phyloP scores from a whole-genome alignment of 2,888 invertebrate species.

The Ptilodon capucinus region DNA sequence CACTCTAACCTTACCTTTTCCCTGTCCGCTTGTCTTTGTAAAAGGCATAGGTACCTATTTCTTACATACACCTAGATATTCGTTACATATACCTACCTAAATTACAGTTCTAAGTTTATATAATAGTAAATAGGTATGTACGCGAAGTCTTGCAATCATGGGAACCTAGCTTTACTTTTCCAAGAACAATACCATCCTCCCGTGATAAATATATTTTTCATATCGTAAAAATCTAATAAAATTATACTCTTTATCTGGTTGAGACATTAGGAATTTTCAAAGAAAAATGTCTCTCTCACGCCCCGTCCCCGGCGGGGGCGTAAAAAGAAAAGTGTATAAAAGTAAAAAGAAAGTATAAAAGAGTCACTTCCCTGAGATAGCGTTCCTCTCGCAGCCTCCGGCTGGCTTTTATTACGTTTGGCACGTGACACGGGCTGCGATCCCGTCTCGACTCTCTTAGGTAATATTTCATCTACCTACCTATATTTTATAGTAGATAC shows the following conservation, averaged over 20 bases:
- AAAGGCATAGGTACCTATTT: no score
- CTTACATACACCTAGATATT: no score
- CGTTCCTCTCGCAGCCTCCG: slow-evolving; percentile 50
- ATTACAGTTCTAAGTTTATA: no score
- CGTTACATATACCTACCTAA: no score
- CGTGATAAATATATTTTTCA: slow-evolving; percentile 32
- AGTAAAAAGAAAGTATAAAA: slow-evolving; percentile 66
- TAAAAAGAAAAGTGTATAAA: slow-evolving; percentile 66
- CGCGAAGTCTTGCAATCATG: neutral
- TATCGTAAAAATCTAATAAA: slow-evolving; percentile 29
- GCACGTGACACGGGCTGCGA: slow-evolving; percentile 70
- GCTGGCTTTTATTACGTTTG: slow-evolving; percentile 63
- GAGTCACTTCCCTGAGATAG: slow-evolving; percentile 67
- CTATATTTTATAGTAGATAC: neutral
- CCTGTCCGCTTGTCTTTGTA: no score
- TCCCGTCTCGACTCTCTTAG: slow-evolving; percentile 53
- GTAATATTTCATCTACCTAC: slow-evolving; percentile 30
- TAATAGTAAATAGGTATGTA: no score
- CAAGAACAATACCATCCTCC: slow-evolving; percentile 7
- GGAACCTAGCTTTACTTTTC: neutral
- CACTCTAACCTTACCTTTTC: no score
- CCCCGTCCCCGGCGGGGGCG: slow-evolving; percentile 51
- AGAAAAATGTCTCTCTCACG: slow-evolving; percentile 52
- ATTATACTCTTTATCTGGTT: slow-evolving; percentile 19
- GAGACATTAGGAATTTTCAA: slow-evolving; percentile 31